Evolutionary conservation across 2,888 invertebrate species (phyloP).

Genomic region (Drosophila ustulata): DNA sequence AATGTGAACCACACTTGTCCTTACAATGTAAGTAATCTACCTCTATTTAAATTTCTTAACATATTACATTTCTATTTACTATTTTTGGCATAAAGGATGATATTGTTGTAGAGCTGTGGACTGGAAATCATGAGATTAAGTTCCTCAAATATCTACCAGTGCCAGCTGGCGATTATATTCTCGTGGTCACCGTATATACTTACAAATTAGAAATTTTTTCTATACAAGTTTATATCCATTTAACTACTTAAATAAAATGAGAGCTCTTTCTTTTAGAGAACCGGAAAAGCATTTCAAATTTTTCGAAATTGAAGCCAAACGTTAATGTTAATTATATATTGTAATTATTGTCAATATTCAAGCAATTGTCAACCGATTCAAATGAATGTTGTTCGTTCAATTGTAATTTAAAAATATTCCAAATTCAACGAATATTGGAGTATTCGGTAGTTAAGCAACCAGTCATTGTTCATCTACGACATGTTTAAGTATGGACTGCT

Average conservation of each 20-base stretch:
- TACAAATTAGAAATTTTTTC: neutral
- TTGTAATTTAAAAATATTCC: too few relatives aligned
- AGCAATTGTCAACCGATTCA: too few relatives aligned
- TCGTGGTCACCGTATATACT: neutral
- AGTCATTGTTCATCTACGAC: neutral
- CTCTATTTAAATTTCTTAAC: neutral
- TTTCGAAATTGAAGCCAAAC: too few relatives aligned
- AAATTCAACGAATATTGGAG: too few relatives aligned
- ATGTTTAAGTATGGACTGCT: constrained; percentile 4
- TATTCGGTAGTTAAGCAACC: neutral
- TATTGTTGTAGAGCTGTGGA: constrained; percentile 11
- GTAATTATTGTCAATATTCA: too few relatives aligned
- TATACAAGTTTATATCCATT: neutral
- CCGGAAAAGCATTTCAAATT: neutral
- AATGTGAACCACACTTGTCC: constrained; percentile 54
- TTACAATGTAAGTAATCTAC: constrained; percentile 14
- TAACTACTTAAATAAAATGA: neutral
- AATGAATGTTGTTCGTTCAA: too few relatives aligned
- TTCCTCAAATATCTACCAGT: neutral
- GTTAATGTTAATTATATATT: too few relatives aligned
- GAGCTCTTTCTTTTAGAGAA: neutral
- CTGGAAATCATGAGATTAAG: neutral
- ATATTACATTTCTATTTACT: neutral
- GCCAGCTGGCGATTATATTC: constrained; percentile 5
- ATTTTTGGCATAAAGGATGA: constrained; percentile 2